These are phyloP conservation scores for Parapristionchus giblindavisi DNA, from an alignment of 2,888 invertebrate genomes.

Conservation along the genomic window DNA sequence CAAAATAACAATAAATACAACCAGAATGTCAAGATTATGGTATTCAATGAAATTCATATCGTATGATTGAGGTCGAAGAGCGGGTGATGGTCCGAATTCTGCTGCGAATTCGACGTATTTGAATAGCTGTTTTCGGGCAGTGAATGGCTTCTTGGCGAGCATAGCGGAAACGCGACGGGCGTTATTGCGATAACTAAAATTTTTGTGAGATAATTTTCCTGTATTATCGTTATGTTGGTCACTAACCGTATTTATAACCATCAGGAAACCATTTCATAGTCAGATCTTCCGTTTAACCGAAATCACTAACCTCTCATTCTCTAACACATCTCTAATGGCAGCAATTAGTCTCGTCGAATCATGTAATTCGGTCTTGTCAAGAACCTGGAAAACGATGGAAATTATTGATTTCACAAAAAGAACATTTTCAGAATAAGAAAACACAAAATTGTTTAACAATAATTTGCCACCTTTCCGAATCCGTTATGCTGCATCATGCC, in stretches of 20 bases:
- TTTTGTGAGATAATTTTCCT: too few relatives aligned
- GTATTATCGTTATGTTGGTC: too few relatives aligned
- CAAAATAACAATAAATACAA: too few relatives aligned
- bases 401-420: too few relatives aligned
- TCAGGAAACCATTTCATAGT: too few relatives aligned
- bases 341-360: not conserved
- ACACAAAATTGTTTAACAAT: too few relatives aligned
- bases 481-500: constrained; percentile 9
- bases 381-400: not conserved
- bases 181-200: not conserved
- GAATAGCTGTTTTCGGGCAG: not conserved
- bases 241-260: too few relatives aligned
- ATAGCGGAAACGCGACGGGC: not conserved
- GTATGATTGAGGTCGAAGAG: constrained; percentile 14
- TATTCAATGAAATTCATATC: constrained; percentile 5
- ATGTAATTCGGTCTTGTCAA: not conserved
- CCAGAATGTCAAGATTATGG: constrained; percentile 9
- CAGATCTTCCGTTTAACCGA: too few relatives aligned
- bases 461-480: constrained; percentile 19
- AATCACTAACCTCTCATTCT: not conserved
- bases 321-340: not conserved
- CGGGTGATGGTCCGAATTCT: not conserved
- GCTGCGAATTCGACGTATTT: constrained; percentile 10
- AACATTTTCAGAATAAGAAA: too few relatives aligned
- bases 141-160: constrained; percentile 1